A percentile compares a stretch with the other conserved stretches of the same genome.
Conservation (phyloP, 1,140 invertebrate genomes). For the Macrobrachium rosenbergii region DNA sequence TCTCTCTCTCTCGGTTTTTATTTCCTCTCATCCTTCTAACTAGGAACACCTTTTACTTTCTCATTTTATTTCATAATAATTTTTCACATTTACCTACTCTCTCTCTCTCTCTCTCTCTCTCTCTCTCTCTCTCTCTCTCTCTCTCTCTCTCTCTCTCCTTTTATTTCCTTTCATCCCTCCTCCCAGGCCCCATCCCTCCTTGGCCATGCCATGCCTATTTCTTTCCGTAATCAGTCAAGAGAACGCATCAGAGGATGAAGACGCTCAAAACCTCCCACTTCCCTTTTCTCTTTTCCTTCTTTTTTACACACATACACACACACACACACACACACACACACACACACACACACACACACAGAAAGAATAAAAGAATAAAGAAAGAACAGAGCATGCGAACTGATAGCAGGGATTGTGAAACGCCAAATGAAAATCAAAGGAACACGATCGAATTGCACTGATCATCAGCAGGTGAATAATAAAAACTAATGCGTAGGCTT, state of each 20-base stretch:
- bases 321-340: neutral
- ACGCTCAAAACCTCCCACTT: neutral
- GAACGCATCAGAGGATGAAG: no score
- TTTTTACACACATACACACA: neutral
- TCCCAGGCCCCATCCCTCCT: neutral
- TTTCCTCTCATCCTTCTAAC: no score
- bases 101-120: neutral
- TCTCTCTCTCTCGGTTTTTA: no score
- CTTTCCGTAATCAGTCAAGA: neutral
- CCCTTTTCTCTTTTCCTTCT: neutral
- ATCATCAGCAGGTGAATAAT: no score
- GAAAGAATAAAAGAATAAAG: neutral
- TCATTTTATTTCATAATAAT: no score
- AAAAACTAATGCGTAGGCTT: no score
- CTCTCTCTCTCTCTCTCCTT: conserved; percentile 3
- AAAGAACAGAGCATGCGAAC: neutral
- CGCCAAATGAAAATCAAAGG: no score
- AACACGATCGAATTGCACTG: no score
- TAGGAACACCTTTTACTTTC: no score
- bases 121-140: neutral
- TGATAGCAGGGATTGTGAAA: neutral
- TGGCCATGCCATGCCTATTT: neutral
- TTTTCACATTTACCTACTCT: neutral
- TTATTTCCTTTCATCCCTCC: neutral
- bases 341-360: neutral